Conservation (phyloP, 2,888 invertebrate genomes). For the Agrochola macilenta region DNA sequence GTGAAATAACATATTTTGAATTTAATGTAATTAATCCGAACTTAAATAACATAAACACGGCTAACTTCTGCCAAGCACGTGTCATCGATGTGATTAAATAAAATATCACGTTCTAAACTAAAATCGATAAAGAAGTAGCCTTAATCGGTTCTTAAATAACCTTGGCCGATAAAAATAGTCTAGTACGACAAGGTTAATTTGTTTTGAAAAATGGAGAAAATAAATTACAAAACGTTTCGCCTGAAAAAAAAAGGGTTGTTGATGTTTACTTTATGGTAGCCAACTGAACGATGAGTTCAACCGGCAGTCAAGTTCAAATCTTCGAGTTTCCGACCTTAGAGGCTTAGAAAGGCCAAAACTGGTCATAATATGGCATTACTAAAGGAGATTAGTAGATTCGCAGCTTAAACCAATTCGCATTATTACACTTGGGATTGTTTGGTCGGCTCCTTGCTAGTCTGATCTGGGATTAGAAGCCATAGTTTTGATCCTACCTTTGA, state of each 20-base stretch:
- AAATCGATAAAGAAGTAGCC: constrained; percentile 43
- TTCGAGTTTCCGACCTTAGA: no score
- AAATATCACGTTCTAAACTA: constrained; percentile 29
- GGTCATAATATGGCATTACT: neutral
- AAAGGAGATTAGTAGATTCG: neutral
- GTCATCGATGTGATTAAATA: constrained; percentile 27
- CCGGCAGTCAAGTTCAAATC: constrained; percentile 1
- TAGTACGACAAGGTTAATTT: constrained; percentile 17
- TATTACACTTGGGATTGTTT: neutral
- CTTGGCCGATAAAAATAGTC: constrained; percentile 50
- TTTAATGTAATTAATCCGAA: neutral
- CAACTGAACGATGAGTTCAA: neutral
- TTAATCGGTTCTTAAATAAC: constrained; percentile 25
- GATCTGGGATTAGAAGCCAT: constrained; percentile 42
- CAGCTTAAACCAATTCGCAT: neutral
- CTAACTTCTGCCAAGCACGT: constrained; percentile 3
- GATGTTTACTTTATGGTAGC: neutral
- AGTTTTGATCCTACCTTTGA: neutral
- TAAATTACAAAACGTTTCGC: neutral
- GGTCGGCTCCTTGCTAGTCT: constrained; percentile 7
- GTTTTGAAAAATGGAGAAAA: constrained; percentile 18
- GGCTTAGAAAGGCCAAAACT: no score
- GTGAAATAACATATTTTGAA: no score
- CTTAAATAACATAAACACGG: neutral
- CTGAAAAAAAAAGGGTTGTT: neutral